Evolutionary conservation across 1,140 invertebrate species (phyloP).

Genomic region (Anadara kagoshimensis): DNA sequence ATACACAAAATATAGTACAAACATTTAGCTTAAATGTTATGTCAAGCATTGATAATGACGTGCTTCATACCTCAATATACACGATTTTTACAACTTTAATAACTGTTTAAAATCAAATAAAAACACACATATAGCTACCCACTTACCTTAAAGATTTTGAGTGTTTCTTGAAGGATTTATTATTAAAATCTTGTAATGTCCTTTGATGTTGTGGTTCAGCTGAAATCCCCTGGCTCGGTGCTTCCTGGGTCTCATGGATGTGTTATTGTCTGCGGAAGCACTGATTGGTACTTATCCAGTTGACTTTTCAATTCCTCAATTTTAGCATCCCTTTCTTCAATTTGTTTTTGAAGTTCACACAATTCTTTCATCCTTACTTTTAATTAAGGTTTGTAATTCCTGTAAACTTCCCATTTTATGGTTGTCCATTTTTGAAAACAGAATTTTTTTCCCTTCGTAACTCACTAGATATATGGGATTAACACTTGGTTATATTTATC

Average conservation of each 20-base stretch:
- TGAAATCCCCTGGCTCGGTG: conserved; percentile 93
- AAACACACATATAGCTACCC: too few species aligned
- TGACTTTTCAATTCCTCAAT: conserved; percentile 89
- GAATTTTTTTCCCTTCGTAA: background rate
- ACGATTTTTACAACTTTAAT: too few species aligned
- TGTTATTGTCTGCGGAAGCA: conserved; percentile 79
- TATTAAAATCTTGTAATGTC: conserved; percentile 83
- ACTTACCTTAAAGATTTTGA: conserved; percentile 53
- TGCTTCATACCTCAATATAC: too few species aligned
- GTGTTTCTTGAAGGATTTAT: conserved; percentile 73
- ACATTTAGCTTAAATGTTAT: too few species aligned
- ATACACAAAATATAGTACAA: too few species aligned
- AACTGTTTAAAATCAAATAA: too few species aligned
- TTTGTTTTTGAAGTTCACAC: conserved; percentile 38
- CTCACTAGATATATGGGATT: too few species aligned
- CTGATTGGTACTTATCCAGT: conserved; percentile 93
- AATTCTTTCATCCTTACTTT: conserved; percentile 74
- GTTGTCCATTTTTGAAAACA: conserved; percentile 36
- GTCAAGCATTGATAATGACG: too few species aligned
- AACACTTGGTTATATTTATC: too few species aligned
- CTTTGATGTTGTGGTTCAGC: conserved; percentile 89
- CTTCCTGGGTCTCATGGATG: conserved; percentile 75
- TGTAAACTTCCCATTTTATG: conserved; percentile 31
- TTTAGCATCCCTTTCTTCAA: conserved; percentile 81
- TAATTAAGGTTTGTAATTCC: conserved; percentile 29